A percentile compares a stretch with the other conserved stretches of the same genome.
Conservation (phyloP, 1,140 invertebrate genomes). For the Gerris buenoi region DNA sequence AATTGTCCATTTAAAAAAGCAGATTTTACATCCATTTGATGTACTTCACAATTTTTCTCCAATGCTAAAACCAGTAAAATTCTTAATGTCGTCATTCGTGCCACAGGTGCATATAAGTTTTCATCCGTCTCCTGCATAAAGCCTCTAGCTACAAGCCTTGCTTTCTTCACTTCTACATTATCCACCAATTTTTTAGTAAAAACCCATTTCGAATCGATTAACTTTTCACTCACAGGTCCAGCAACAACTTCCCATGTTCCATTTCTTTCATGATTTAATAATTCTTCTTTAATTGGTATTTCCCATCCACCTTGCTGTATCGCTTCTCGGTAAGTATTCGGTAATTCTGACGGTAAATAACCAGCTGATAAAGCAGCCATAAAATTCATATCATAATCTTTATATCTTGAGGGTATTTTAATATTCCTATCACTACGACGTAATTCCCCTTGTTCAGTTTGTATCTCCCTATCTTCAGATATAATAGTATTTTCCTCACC, state of each 20-base stretch:
- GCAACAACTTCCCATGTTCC: neutral
- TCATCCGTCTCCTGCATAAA: slow-evolving; percentile 13
- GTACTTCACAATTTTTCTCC: neutral
- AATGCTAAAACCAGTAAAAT: neutral
- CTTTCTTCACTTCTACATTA: slow-evolving; percentile 21
- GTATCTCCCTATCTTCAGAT: neutral
- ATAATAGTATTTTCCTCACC: neutral
- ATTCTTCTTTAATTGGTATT: neutral
- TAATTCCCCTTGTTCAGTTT: neutral
- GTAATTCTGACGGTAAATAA: too few species aligned
- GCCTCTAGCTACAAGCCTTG: slow-evolving; percentile 28
- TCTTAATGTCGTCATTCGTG: neutral
- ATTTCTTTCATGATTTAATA: neutral
- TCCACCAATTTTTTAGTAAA: neutral
- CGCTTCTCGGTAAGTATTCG: neutral
- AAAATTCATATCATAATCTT: too few species aligned
- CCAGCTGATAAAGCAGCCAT: too few species aligned
- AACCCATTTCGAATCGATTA: neutral
- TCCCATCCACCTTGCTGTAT: neutral
- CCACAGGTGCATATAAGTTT: neutral
- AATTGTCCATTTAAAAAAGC: neutral
- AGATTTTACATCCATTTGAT: neutral
- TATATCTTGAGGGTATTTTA: too few species aligned
- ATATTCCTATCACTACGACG: too few species aligned
- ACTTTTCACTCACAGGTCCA: neutral